phyloP scores from a whole-genome alignment of 2,113 vertebrate genomes.

The Marmota monax region DNA sequence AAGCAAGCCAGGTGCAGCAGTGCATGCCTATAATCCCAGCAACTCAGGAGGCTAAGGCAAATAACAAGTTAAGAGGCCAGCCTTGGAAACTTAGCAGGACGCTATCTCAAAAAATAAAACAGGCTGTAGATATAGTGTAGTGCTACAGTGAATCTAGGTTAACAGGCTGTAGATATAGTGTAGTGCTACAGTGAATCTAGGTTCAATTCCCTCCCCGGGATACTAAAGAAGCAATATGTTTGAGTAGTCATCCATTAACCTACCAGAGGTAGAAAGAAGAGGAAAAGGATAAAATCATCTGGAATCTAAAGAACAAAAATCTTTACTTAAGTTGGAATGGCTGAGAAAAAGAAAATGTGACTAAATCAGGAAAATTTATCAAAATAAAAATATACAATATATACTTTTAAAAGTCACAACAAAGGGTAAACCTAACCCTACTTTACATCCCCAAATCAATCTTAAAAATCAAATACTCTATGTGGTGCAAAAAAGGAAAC shows the following conservation, averaged over 20 bases:
- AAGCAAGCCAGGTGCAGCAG: no score
- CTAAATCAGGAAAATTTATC: neutral
- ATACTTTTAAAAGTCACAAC: neutral
- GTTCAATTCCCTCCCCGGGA: no score
- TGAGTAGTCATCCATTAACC: neutral
- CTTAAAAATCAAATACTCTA: neutral
- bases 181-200: no score
- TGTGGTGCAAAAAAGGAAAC: neutral
- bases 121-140: no score
- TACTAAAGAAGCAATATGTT: neutral
- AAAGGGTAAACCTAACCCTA: neutral
- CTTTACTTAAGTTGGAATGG: neutral
- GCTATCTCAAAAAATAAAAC: no score
- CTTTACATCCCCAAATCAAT: neutral
- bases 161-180: no score
- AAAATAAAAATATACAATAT: neutral
- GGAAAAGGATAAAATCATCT: neutral
- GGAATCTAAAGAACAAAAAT: neutral
- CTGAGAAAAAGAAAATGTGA: conserved; percentile 1
- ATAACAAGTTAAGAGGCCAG: no score
- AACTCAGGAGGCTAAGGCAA: no score
- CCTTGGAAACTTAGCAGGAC: no score
- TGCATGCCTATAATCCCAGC: no score
- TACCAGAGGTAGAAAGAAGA: neutral
- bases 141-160: no score